Percentiles rank a stretch among this genome's conserved stretches.
phyloP scores from a whole-genome alignment of 1,140 invertebrate genomes.

The Brachionus rubens region DNA sequence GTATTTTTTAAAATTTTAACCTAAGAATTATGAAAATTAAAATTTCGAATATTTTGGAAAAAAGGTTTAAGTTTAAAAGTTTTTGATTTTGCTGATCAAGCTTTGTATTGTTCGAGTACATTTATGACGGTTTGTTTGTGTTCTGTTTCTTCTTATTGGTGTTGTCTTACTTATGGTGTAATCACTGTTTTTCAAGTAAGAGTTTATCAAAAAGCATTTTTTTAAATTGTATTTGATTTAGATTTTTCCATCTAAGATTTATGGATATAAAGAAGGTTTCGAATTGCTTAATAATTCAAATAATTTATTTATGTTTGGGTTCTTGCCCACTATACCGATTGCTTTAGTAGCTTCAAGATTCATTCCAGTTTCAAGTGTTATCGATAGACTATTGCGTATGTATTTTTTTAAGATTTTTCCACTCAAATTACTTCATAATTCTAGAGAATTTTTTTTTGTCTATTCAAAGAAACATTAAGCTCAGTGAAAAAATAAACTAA shows the following conservation, averaged over 20 bases:
- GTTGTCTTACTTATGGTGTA: constrained; percentile 90
- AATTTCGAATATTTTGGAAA: no score
- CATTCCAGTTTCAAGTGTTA: background rate
- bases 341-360: constrained; percentile 14
- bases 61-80: constrained; percentile 20
- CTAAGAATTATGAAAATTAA: no score
- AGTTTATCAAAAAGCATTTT: no score
- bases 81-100: constrained; percentile 34
- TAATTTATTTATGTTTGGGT: background rate
- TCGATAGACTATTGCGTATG: constrained; percentile 28
- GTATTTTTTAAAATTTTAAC: no score
- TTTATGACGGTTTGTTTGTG: background rate
- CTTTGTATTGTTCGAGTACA: background rate
- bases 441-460: no score
- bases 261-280: constrained; percentile 16
- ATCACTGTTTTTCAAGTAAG: constrained; percentile 87
- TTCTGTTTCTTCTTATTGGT: constrained; percentile 85
- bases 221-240: background rate
- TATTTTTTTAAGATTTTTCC: background rate
- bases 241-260: background rate
- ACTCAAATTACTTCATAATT: no score
- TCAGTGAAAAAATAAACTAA: no score
- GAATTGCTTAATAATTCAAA: background rate
- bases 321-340: constrained; percentile 16
- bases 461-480: no score